A percentile compares a stretch with the other conserved stretches of the same genome.
phyloP scores from a whole-genome alignment of 2,113 vertebrate genomes.

The Procavia capensis region DNA sequence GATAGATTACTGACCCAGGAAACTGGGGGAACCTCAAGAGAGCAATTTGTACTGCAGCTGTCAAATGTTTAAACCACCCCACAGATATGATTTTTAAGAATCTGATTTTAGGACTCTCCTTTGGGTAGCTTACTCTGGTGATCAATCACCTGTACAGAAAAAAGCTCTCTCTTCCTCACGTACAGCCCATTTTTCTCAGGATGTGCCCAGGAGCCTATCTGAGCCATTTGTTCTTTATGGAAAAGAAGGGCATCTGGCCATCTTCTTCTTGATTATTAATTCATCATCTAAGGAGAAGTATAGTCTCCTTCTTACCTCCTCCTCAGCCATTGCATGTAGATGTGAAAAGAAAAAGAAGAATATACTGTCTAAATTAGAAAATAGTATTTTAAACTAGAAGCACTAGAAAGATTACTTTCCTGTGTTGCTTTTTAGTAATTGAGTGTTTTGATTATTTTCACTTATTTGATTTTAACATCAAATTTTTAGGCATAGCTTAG shows the following conservation, averaged over 20 bases:
- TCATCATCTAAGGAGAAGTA: background rate
- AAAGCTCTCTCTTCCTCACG: background rate
- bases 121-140: background rate
- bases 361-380: background rate
- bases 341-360: background rate
- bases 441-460: background rate
- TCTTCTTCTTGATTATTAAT: background rate
- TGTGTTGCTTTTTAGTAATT: background rate
- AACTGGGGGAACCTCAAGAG: background rate
- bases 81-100: background rate
- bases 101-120: background rate
- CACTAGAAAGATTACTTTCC: background rate
- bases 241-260: background rate
- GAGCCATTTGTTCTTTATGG: background rate
- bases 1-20: background rate
- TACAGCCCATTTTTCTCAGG: background rate
- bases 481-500: background rate
- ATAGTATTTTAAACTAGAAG: background rate
- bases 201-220: background rate
- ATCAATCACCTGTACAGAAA: background rate
- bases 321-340: background rate
- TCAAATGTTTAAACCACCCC: background rate
- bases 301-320: background rate
- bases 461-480: background rate
- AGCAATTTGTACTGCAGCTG: background rate